phyloP scores from a whole-genome alignment of 2,113 vertebrate genomes.

The Pimephales promelas region DNA sequence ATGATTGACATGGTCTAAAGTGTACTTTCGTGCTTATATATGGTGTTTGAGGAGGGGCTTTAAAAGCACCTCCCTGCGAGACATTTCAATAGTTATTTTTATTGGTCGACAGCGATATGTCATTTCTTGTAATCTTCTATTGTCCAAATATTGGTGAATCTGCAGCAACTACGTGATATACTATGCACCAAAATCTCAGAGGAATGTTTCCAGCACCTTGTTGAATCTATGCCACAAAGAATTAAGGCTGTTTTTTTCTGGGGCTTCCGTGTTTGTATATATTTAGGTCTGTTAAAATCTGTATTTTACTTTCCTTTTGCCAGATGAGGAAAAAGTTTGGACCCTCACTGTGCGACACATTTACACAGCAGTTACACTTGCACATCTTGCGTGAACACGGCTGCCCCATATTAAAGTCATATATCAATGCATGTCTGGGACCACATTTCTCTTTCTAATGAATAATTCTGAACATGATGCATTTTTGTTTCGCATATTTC shows the following conservation, averaged over 20 bases:
- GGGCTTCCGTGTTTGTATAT: too few relatives aligned
- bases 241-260: too few relatives aligned
- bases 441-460: not conserved
- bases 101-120: not conserved
- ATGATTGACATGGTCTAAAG: not conserved
- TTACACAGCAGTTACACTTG: not conserved
- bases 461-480: not conserved
- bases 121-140: too few relatives aligned
- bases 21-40: conserved; percentile 18
- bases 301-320: not conserved
- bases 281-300: too few relatives aligned
- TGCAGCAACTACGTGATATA: too few relatives aligned
- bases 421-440: not conserved
- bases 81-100: not conserved
- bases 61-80: not conserved
- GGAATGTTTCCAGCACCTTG: too few relatives aligned
- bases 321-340: not conserved
- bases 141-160: too few relatives aligned
- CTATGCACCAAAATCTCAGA: too few relatives aligned
- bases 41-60: conserved; percentile 4
- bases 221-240: too few relatives aligned
- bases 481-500: not conserved
- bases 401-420: not conserved
- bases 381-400: not conserved
- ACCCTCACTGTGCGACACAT: not conserved